These are phyloP conservation scores for Zosterops borbonicus DNA, from an alignment of 2,113 vertebrate genomes.

Conservation along the genomic window DNA sequence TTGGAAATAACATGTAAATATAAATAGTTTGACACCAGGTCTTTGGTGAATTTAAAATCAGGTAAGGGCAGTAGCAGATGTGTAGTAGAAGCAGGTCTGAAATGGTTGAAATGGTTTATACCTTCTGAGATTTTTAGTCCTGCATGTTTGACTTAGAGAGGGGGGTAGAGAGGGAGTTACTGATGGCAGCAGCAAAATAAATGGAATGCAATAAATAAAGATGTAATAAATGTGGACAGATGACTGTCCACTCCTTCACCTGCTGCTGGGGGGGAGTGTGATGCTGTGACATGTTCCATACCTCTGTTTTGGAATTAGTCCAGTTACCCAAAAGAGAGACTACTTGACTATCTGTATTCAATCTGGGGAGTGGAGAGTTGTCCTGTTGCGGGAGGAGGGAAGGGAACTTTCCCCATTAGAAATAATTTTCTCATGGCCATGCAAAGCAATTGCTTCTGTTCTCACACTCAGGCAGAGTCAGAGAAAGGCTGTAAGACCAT, in stretches of 20 bases:
- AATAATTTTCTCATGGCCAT: background rate
- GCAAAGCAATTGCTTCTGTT: background rate
- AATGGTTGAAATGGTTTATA: background rate
- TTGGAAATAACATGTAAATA: background rate
- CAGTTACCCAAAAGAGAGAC: background rate
- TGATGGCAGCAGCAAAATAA: background rate
- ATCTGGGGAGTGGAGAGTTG: background rate
- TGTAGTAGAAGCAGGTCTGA: background rate
- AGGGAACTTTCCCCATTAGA: background rate
- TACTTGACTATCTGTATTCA: background rate
- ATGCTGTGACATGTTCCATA: background rate
- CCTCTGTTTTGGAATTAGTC: background rate
- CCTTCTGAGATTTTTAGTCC: background rate
- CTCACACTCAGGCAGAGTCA: background rate
- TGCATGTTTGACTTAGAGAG: background rate
- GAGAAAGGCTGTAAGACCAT: background rate
- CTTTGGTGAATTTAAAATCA: constrained; percentile 27
- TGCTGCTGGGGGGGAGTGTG: background rate
- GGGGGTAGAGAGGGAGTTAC: background rate
- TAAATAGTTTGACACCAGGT: background rate
- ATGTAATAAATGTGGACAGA: background rate
- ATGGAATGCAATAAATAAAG: background rate
- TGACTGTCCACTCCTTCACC: background rate
- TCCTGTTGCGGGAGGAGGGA: background rate
- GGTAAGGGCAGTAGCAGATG: background rate